phyloP scores from a whole-genome alignment of 2,797 vertebrate species.

The Acrossocheilus wenchowensis region DNA sequence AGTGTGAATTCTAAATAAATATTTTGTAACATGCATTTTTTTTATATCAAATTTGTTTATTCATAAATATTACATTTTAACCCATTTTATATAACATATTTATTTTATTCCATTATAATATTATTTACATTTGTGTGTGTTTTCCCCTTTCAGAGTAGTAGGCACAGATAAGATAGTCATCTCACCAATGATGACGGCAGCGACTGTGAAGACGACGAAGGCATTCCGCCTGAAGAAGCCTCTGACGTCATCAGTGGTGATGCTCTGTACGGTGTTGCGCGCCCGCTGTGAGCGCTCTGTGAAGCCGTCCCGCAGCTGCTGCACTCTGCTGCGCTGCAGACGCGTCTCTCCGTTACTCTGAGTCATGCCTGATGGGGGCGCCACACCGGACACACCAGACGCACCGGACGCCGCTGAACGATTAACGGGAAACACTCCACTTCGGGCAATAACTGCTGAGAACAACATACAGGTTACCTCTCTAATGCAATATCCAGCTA shows the following conservation, averaged over 20 bases:
- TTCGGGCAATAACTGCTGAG: not conserved
- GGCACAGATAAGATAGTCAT: not conserved
- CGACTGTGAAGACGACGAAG: conserved; percentile 91
- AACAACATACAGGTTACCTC: not conserved
- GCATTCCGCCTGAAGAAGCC: conserved; percentile 87
- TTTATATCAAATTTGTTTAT: not conserved
- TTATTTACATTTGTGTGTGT: not conserved
- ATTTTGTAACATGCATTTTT: not conserved
- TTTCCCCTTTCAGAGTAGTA: not conserved
- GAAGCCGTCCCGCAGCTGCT: conserved; percentile 85
- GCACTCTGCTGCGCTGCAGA: conserved; percentile 79
- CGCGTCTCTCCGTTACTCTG: conserved; percentile 87
- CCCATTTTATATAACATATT: not conserved
- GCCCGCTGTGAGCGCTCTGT: conserved; percentile 83
- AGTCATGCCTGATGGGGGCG: conserved; percentile 77
- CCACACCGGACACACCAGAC: not conserved
- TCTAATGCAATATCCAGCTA: not conserved
- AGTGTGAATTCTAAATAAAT: not conserved
- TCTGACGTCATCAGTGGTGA: conserved; percentile 86
- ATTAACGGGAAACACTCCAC: not conserved
- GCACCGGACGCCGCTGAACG: not conserved
- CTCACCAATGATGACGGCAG: conserved; percentile 92
- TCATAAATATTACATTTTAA: not conserved
- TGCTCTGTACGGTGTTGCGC: conserved; percentile 86
- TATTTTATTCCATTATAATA: not conserved